phyloP scores from a whole-genome alignment of 2,888 invertebrate genomes.

The Acleris laterana region DNA sequence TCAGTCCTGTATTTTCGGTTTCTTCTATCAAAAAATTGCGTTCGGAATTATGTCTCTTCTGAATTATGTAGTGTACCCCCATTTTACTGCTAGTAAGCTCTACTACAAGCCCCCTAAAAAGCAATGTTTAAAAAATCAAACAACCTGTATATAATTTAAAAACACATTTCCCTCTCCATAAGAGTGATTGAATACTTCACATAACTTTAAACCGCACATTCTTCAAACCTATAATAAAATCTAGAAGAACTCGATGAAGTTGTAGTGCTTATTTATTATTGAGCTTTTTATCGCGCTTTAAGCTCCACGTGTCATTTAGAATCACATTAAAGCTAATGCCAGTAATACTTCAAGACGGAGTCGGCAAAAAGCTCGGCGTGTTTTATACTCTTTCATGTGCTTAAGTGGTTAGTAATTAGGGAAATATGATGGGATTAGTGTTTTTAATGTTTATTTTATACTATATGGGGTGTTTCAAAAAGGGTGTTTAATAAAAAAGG shows the following conservation, averaged over 20 bases:
- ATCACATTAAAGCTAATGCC: slow-evolving; percentile 36
- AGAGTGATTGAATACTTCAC: background rate
- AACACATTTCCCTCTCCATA: background rate
- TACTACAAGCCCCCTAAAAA: too few species aligned
- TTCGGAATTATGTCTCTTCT: too few species aligned
- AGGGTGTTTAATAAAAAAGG: too few species aligned
- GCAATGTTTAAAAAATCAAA: too few species aligned
- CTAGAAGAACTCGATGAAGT: slow-evolving; percentile 18
- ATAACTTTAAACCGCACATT: background rate
- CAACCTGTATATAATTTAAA: too few species aligned
- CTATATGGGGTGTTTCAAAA: too few species aligned
- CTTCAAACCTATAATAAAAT: slow-evolving; percentile 7
- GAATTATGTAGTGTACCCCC: too few species aligned
- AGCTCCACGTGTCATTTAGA: slow-evolving; percentile 30
- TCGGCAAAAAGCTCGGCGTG: slow-evolving; percentile 25
- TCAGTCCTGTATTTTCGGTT: too few species aligned
- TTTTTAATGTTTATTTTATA: background rate
- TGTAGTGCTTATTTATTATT: slow-evolving; percentile 34
- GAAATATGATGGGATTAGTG: slow-evolving; percentile 9
- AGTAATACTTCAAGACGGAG: slow-evolving; percentile 31
- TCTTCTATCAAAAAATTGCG: too few species aligned
- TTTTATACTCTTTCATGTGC: slow-evolving; percentile 14
- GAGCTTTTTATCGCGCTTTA: slow-evolving; percentile 27
- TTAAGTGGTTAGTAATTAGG: slow-evolving; percentile 26
- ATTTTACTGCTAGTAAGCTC: too few species aligned